These are phyloP conservation scores for Penaeus monodon DNA, from an alignment of 2,888 invertebrate genomes.

Conservation along the genomic window DNA sequence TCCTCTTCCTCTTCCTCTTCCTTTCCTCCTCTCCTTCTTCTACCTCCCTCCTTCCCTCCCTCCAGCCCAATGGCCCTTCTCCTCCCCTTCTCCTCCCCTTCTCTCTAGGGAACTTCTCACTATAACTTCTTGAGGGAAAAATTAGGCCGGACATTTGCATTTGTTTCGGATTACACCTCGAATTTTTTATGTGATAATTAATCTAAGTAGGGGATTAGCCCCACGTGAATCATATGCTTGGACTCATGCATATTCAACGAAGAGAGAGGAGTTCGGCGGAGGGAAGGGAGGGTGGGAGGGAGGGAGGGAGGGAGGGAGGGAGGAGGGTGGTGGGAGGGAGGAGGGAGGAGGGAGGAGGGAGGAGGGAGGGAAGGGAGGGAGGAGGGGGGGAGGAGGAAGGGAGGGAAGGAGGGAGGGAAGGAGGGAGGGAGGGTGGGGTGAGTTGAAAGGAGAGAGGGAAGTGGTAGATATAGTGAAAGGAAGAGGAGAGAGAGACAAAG, in stretches of 20 bases:
- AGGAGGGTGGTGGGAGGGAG: background rate
- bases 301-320: background rate
- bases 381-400: background rate
- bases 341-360: too few relatives aligned
- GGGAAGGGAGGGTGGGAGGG: background rate
- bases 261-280: background rate
- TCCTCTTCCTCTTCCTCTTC: background rate
- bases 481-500: background rate
- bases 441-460: background rate
- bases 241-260: constrained; percentile 38
- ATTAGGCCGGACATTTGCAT: constrained; percentile 41
- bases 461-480: background rate
- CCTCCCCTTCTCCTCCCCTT: background rate
- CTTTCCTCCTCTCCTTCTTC: background rate
- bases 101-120: background rate
- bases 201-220: constrained; percentile 42
- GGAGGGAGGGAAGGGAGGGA: background rate
- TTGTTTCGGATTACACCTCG: constrained; percentile 40
- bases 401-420: background rate
- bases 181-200: constrained; percentile 54
- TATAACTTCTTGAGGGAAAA: background rate
- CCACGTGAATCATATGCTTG: constrained; percentile 45
- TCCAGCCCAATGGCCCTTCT: background rate
- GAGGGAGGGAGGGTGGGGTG: background rate
- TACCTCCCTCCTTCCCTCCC: background rate